Base-by-base conservation (phyloP, 2,888 invertebrate species). In the Adelphocoris suturalis region DNA sequence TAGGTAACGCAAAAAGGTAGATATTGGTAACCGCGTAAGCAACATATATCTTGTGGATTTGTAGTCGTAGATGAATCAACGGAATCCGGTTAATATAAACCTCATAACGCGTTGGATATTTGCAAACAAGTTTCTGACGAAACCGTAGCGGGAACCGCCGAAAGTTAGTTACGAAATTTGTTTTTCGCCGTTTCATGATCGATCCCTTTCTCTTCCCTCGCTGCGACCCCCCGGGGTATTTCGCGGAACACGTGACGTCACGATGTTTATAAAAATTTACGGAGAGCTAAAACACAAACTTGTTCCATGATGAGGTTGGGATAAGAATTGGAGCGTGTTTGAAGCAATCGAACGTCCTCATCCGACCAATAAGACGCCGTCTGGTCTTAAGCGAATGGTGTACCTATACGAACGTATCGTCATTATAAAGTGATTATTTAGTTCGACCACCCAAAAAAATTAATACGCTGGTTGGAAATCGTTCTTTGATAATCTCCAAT, bases 91-190 rank as follows among this genome's bases (percentile, higher is more conserved):
- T 4, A 4, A 37, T 37, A 16, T 61, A 19, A 12, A 23, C 68
- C 68, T 68, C 68, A 5, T 5, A 68, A 23, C 68, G 23, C 61
- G n/a, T 61, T 23, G 23, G 19, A 23, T 23, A 23, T 68, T 13
- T 23, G 68, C 68, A 13, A 68, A 68, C 68, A 68, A 68, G 68
- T 68, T 68, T 68, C 19, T 68, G 68, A 68, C 13, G 68, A 68
- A 68, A 68, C 23, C 68, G 19, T 0, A n/a, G 14, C 14, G 52
- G n/a, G 68, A 68, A 68, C 27, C 68, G 68, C 19, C 68, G 19
- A 68, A 68, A 68, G 23, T 68, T 23, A 11, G 68, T 68, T 68
- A 23, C 68, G 68, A 68, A 68, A 68, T 68, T 68, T 68, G 68
- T 68, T 68, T 68, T 68, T 68, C 68, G 68, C 68, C 19, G n/a